phyloP scores from a whole-genome alignment of 2,888 invertebrate genomes.

The Criorhina ranunculi region DNA sequence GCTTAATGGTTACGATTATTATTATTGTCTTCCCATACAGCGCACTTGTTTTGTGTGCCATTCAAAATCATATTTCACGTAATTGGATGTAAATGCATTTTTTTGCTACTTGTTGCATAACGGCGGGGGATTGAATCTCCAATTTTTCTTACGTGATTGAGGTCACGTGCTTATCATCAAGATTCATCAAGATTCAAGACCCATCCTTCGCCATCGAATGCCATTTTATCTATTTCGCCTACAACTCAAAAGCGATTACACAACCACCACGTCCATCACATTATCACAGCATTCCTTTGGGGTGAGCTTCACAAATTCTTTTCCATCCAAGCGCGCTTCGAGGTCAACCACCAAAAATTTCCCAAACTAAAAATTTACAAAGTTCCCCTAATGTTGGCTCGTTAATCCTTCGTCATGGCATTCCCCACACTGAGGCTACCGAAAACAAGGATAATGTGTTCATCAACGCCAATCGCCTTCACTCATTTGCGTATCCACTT shows the following conservation, averaged over 20 bases:
- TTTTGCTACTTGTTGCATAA: conserved; percentile 51
- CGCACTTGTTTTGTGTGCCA: conserved; percentile 16
- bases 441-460: conserved; percentile 47
- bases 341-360: conserved; percentile 61
- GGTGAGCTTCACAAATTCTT: conserved; percentile 28
- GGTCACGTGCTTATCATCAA: too few relatives aligned
- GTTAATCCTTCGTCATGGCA: conserved; percentile 55
- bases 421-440: not conserved
- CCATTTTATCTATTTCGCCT: not conserved
- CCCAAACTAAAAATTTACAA: conserved; percentile 42
- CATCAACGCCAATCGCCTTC: conserved; percentile 41
- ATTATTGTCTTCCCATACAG: conserved; percentile 58
- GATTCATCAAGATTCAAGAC: not conserved
- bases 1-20: conserved; percentile 67
- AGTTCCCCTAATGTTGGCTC: conserved; percentile 35
- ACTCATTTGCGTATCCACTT: conserved; percentile 18
- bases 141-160: conserved; percentile 36
- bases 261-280: conserved; percentile 16
- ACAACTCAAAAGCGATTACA: not conserved
- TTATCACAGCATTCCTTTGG: conserved; percentile 1
- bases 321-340: conserved; percentile 33
- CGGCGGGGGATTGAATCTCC: conserved; percentile 11
- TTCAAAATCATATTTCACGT: conserved; percentile 27
- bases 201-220: not conserved
- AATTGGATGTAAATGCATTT: conserved; percentile 63